Evolutionary conservation across 2,888 invertebrate genomes (phyloP).

Genomic region (Oscheius sp.): DNA sequence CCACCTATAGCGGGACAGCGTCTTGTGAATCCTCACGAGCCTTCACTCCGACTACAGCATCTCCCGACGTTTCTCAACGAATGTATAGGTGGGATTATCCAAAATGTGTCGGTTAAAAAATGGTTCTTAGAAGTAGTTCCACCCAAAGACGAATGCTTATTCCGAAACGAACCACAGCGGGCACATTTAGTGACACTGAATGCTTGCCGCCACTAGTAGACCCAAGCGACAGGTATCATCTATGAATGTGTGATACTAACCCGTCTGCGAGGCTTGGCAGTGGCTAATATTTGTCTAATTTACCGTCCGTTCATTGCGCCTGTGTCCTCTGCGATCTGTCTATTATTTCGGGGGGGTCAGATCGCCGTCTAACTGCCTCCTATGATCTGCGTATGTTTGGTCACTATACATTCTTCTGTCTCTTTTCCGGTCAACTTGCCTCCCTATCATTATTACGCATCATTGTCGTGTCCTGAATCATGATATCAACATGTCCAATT

Average conservation of each 20-base stretch:
- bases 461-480: too few relatives aligned
- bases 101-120: not conserved
- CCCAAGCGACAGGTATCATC: constrained; percentile 17
- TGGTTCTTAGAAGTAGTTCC: constrained; percentile 6
- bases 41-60: constrained; percentile 54
- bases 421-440: constrained; percentile 3
- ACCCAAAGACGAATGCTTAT: constrained; percentile 15
- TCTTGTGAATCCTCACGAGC: constrained; percentile 56
- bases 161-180: not conserved
- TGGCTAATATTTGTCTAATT: constrained; percentile 22
- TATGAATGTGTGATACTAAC: not conserved
- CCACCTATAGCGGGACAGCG: constrained; percentile 51
- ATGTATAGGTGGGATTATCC: constrained; percentile 31
- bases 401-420: not conserved
- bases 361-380: too few relatives aligned
- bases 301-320: not conserved
- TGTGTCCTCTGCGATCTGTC: constrained; percentile 10
- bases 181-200: not conserved
- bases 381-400: too few relatives aligned
- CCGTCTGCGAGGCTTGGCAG: not conserved
- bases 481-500: too few relatives aligned
- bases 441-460: not conserved
- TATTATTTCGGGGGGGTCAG: too few relatives aligned
- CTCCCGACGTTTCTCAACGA: constrained; percentile 56
- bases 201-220: constrained; percentile 8